Evolutionary conservation across 37 sponge, comb jelly and placozoan genomes (phyloP).

Genomic region (Beroe forskalii): DNA sequence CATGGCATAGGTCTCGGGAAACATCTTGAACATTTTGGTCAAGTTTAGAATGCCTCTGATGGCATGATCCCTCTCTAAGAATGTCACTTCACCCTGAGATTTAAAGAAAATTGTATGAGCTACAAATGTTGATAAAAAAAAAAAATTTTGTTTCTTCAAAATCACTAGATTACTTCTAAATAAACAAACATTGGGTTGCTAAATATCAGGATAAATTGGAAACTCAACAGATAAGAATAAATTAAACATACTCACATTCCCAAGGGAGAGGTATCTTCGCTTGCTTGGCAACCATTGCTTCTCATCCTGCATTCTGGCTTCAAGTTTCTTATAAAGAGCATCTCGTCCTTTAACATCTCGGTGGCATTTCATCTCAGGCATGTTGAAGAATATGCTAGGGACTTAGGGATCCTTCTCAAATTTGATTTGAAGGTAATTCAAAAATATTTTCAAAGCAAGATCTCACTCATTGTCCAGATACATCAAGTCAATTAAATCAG

Average conservation of each 20-base stretch:
- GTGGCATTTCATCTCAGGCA: conserved; percentile 64
- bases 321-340: conserved; percentile 57
- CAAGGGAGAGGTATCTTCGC: conserved; percentile 26
- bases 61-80: conserved; percentile 45
- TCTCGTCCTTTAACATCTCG: conserved; percentile 38
- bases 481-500: too few relatives aligned
- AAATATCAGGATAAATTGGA: too few relatives aligned
- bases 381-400: not conserved
- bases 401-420: not conserved
- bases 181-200: too few relatives aligned
- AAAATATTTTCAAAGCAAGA: too few relatives aligned
- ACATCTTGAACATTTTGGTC: conserved; percentile 63
- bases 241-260: conserved; percentile 45
- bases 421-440: too few relatives aligned
- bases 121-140: too few relatives aligned
- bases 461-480: too few relatives aligned
- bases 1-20: conserved; percentile 58
- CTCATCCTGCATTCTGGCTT: conserved; percentile 27
- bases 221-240: too few relatives aligned
- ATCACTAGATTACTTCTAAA: too few relatives aligned
- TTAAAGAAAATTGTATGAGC: not conserved
- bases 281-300: conserved; percentile 53
- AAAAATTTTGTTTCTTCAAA: too few relatives aligned
- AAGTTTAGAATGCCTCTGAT: conserved; percentile 48
- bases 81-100: conserved; percentile 47